Percentiles rank a stretch among this genome's conserved stretches.
These are phyloP conservation scores for Oophaga sylvatica DNA, from an alignment of 2,797 vertebrate genomes.

Conservation along the genomic window DNA sequence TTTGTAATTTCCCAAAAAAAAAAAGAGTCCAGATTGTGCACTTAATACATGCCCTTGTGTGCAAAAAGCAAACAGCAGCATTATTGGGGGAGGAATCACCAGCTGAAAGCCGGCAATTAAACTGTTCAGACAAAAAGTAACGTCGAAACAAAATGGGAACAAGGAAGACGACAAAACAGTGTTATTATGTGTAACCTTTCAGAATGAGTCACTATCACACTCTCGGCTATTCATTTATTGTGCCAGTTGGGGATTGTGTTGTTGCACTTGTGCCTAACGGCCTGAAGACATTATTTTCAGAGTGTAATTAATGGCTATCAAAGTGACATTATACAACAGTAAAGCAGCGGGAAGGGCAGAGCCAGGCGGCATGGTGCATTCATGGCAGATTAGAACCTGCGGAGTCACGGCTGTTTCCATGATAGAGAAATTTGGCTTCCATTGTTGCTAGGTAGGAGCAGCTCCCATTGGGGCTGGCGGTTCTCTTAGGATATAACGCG, in stretches of 20 bases:
- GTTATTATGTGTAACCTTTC: background rate
- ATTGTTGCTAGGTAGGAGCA: constrained; percentile 25
- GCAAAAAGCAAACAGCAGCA: background rate
- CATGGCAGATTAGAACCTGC: constrained; percentile 28
- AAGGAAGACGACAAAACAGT: background rate
- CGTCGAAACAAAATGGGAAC: background rate
- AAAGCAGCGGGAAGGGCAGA: constrained; percentile 27
- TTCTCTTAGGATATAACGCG: background rate
- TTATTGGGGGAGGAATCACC: background rate
- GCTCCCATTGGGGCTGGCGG: background rate
- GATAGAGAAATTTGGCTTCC: constrained; percentile 12
- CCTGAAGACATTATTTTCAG: constrained; percentile 8
- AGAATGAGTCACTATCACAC: background rate
- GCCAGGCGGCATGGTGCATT: background rate
- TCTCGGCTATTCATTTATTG: constrained; percentile 3
- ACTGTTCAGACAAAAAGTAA: background rate
- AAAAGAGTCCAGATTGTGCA: background rate
- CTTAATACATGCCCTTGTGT: background rate
- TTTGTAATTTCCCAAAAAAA: too few relatives aligned
- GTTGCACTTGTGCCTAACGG: background rate
- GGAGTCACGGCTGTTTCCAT: constrained; percentile 14
- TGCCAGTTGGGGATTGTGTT: background rate
- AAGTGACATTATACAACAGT: constrained; percentile 17
- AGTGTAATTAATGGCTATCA: constrained; percentile 35
- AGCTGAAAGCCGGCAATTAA: background rate